phyloP scores from a whole-genome alignment of 2,797 vertebrate species.

The Epinephelus malabaricus region DNA sequence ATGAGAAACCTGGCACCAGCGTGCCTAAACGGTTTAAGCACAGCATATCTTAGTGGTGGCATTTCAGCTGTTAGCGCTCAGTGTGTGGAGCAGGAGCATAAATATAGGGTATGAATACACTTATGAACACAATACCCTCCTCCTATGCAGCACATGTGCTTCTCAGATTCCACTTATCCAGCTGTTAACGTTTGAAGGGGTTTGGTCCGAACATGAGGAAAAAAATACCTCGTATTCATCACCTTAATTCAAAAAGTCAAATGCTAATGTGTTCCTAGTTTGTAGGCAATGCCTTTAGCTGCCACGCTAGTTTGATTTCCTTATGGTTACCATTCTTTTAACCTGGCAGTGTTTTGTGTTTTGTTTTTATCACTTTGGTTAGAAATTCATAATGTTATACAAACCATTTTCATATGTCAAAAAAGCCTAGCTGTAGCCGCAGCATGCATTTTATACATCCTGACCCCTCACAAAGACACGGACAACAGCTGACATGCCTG shows the following conservation, averaged over 20 bases:
- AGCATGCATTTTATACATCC: constrained; percentile 21
- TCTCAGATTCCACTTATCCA: constrained; percentile 63
- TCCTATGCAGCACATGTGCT: constrained; percentile 60
- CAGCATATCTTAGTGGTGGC: constrained; percentile 72
- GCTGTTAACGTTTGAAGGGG: constrained; percentile 59
- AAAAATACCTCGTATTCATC: not conserved
- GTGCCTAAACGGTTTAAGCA: constrained; percentile 80
- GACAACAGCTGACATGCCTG: constrained; percentile 76
- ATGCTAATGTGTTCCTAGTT: not conserved
- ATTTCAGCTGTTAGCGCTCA: constrained; percentile 81
- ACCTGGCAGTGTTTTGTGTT: not conserved
- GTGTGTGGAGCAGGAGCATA: constrained; percentile 63
- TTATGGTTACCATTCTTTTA: not conserved
- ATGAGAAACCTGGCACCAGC: constrained; percentile 79
- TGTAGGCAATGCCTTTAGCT: not conserved
- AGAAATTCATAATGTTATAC: constrained; percentile 2
- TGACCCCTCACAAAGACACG: constrained; percentile 63
- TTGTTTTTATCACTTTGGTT: not conserved
- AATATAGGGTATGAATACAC: constrained; percentile 74
- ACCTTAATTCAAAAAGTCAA: not conserved
- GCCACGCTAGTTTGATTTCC: not conserved
- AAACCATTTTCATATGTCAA: constrained; percentile 24
- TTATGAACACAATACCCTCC: constrained; percentile 68
- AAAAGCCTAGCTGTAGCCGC: constrained; percentile 25
- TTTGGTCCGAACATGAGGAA: constrained; percentile 1